These are phyloP conservation scores for Poecilia gillii DNA, from an alignment of 2,797 vertebrate species.

Conservation along the genomic window DNA sequence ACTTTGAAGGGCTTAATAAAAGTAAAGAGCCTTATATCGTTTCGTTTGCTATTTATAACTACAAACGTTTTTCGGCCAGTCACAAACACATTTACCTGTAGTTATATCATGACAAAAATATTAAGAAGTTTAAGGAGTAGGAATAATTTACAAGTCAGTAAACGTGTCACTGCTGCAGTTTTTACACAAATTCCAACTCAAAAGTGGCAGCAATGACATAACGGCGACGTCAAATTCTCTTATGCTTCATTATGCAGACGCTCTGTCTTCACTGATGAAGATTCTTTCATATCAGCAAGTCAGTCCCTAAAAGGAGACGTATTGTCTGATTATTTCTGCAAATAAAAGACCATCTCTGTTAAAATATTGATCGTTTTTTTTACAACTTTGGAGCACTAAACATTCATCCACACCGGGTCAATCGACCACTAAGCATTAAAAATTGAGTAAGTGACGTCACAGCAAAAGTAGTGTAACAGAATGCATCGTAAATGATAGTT, in stretches of 20 bases:
- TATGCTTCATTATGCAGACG: no score
- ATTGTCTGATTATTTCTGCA: neutral
- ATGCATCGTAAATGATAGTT: neutral
- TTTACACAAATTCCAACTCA: neutral
- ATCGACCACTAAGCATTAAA: neutral
- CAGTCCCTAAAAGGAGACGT: neutral
- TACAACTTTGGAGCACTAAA: neutral
- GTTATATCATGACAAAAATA: neutral
- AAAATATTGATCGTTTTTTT: neutral
- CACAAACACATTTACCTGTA: neutral
- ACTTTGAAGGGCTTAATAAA: neutral
- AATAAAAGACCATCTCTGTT: neutral
- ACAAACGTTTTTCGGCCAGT: neutral
- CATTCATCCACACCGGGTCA: neutral
- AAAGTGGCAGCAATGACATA: neutral
- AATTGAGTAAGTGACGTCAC: neutral
- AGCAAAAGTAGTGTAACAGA: neutral
- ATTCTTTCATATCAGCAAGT: neutral
- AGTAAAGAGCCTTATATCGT: neutral
- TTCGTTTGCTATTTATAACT: neutral
- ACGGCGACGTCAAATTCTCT: neutral
- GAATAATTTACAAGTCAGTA: neutral
- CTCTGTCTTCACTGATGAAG: neutral
- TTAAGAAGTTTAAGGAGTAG: neutral
- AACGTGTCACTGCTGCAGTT: neutral